phyloP scores from a whole-genome alignment of 2,113 vertebrate genomes.

The Mugil cephalus region DNA sequence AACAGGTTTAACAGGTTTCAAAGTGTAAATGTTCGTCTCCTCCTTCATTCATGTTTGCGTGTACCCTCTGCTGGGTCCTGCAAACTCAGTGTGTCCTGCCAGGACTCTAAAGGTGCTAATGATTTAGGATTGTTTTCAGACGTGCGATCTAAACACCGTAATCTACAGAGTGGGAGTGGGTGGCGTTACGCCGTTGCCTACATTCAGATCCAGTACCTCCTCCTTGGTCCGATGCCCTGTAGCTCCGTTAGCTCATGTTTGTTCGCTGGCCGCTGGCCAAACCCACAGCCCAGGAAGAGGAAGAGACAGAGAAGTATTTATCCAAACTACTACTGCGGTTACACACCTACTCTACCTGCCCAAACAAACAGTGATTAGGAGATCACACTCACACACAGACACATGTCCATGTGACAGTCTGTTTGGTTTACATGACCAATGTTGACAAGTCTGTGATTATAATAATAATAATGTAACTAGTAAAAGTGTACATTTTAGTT shows the following conservation, averaged over 20 bases:
- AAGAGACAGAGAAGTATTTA: constrained; percentile 31
- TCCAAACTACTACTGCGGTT: constrained; percentile 5
- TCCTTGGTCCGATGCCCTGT: background rate
- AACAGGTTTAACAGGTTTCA: no score
- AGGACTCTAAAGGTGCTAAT: background rate
- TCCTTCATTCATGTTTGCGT: no score
- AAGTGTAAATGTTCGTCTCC: no score
- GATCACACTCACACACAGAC: background rate
- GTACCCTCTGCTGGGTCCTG: no score
- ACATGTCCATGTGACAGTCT: background rate
- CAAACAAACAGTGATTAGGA: constrained; percentile 23
- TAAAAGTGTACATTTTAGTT: no score
- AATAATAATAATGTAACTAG: no score
- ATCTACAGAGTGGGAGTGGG: constrained; percentile 5
- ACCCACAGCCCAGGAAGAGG: constrained; percentile 37
- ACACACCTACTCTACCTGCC: constrained; percentile 15
- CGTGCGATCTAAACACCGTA: background rate
- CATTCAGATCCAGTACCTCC: background rate
- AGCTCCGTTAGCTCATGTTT: constrained; percentile 27
- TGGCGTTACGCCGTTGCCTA: constrained; percentile 3
- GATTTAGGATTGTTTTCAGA: no score
- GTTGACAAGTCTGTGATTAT: no score
- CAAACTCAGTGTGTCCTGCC: background rate
- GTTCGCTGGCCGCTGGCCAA: constrained; percentile 18
- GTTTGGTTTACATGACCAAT: background rate